phyloP scores from a whole-genome alignment of 2,113 vertebrate species.

The Coracopsis vasa region DNA sequence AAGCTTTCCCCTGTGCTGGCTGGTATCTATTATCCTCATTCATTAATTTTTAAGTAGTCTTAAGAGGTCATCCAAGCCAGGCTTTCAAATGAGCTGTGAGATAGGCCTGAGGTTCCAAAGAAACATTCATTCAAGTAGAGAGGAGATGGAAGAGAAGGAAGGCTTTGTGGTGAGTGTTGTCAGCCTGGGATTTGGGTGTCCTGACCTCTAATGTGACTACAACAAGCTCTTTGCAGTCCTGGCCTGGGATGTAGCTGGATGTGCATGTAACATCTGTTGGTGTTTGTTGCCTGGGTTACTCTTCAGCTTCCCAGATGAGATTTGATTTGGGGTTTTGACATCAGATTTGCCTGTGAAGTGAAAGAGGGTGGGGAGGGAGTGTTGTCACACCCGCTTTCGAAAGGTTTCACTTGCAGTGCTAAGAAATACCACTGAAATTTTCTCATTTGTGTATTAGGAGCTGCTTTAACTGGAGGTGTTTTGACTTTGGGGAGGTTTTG shows the following conservation, averaged over 20 bases:
- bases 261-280: not conserved
- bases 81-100: not conserved
- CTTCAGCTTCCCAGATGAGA: not conserved
- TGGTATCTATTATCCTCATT: not conserved
- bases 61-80: not conserved
- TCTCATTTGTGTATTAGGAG: not conserved
- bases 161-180: not conserved
- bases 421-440: not conserved
- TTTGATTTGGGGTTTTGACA: not conserved
- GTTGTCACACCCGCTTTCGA: not conserved
- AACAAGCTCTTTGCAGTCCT: not conserved
- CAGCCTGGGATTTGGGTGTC: not conserved
- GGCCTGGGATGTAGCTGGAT: not conserved
- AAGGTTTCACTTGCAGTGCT: not conserved
- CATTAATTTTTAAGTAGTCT: not conserved
- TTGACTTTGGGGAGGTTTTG: not conserved
- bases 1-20: not conserved
- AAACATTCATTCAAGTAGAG: not conserved
- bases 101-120: not conserved
- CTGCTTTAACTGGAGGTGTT: not conserved
- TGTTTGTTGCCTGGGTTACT: constrained; percentile 31
- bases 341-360: not conserved
- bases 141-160: not conserved
- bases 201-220: not conserved
- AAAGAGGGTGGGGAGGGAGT: not conserved